Conservation (phyloP, 2,888 invertebrate genomes). For the Melangyna quadrimaculata region DNA sequence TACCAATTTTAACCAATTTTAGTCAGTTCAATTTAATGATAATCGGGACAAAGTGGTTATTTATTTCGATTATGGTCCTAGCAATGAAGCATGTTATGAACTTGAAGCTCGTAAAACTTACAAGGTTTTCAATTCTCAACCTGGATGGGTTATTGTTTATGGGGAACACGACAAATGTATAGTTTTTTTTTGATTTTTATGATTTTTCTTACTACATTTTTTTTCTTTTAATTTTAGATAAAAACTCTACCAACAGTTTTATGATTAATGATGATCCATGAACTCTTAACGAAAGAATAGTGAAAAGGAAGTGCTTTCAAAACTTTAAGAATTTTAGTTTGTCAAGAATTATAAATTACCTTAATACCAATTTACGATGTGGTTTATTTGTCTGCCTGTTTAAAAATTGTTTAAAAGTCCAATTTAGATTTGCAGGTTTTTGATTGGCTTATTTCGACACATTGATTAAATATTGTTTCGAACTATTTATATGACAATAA, state of each 20-base stretch:
- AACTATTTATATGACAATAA: too few relatives aligned
- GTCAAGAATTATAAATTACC: neutral
- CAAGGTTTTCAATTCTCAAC: slow-evolving; percentile 15
- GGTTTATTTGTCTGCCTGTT: too few relatives aligned
- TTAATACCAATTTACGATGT: too few relatives aligned
- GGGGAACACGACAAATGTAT: slow-evolving; percentile 16
- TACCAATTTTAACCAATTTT: neutral
- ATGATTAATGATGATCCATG: neutral
- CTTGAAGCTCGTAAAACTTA: neutral
- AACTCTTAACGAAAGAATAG: neutral
- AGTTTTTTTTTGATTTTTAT: neutral
- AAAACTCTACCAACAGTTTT: neutral
- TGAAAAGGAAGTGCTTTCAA: neutral
- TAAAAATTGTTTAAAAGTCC: too few relatives aligned
- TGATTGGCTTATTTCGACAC: too few relatives aligned
- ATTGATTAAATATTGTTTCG: too few relatives aligned
- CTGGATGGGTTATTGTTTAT: slow-evolving; percentile 14
- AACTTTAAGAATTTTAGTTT: neutral
- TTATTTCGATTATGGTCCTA: neutral
- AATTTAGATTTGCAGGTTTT: too few relatives aligned
- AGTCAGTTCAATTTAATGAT: slow-evolving; percentile 1
- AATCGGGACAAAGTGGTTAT: neutral
- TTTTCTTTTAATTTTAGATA: neutral
- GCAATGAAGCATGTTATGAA: slow-evolving; percentile 18
- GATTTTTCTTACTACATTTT: neutral